Evolutionary conservation across 2,797 vertebrate genomes (phyloP).

Genomic region (Eurystomus glaucurus): DNA sequence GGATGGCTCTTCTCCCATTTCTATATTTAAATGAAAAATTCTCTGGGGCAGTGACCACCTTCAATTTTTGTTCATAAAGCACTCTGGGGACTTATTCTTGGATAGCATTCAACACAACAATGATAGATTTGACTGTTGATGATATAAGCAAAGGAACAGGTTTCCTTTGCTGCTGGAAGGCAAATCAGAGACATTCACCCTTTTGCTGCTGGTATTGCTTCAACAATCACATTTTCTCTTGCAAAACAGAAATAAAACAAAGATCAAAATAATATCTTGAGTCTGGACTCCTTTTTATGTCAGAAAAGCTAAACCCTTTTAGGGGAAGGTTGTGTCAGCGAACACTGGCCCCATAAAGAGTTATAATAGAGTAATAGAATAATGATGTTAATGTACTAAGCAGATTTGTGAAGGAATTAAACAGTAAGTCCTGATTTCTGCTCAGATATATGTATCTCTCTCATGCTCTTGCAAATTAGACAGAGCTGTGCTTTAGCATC

Average conservation of each 20-base stretch:
- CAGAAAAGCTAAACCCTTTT: background rate
- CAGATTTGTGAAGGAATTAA: slow-evolving; percentile 55
- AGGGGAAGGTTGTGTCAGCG: background rate
- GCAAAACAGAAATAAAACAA: background rate
- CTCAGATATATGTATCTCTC: slow-evolving; percentile 3
- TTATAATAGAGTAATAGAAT: slow-evolving; percentile 19
- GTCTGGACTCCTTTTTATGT: background rate
- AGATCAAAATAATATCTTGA: background rate
- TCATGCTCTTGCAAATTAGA: slow-evolving; percentile 19
- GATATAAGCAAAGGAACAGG: background rate
- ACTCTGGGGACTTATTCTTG: background rate
- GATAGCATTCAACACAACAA: background rate
- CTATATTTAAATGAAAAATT: background rate
- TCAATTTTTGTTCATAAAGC: background rate
- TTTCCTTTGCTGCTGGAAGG: background rate
- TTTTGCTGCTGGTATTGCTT: background rate
- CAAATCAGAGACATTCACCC: background rate
- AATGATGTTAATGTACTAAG: slow-evolving; percentile 13
- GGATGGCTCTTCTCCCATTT: background rate
- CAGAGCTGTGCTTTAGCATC: slow-evolving; percentile 19
- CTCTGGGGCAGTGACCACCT: background rate
- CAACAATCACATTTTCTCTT: background rate
- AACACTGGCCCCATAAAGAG: background rate
- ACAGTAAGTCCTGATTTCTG: slow-evolving; percentile 27
- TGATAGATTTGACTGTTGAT: slow-evolving; percentile 11